Percentiles rank a stretch among this genome's conserved stretches.
phyloP scores from a whole-genome alignment of 2,888 invertebrate species.

The Auanema sp. region DNA sequence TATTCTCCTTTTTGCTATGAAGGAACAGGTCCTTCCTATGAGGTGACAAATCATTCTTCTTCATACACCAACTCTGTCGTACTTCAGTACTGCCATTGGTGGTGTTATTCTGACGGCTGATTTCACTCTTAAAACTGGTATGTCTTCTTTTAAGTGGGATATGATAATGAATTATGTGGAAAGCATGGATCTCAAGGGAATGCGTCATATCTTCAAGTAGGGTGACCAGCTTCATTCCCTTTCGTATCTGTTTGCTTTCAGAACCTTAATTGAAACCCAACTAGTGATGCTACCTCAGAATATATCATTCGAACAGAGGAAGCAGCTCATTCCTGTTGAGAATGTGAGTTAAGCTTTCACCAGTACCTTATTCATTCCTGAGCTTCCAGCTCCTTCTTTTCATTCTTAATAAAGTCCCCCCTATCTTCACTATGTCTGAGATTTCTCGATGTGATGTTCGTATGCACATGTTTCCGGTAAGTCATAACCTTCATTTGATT shows the following conservation, averaged over 20 bases:
- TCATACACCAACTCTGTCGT: neutral
- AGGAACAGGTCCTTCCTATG: slow-evolving; percentile 6
- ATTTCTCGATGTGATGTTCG: slow-evolving; percentile 26
- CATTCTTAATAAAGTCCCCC: slow-evolving; percentile 41
- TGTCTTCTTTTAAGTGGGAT: slow-evolving; percentile 11
- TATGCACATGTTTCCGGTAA: slow-evolving; percentile 37
- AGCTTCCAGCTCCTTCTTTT: slow-evolving; percentile 26
- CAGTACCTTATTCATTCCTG: neutral
- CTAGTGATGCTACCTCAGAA: neutral
- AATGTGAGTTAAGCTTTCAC: slow-evolving; percentile 3
- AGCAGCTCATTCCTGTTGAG: slow-evolving; percentile 15
- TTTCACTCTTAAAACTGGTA: slow-evolving; percentile 19
- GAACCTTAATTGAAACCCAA: slow-evolving; percentile 9
- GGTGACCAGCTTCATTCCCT: neutral
- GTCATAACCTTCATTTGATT: slow-evolving; percentile 4
- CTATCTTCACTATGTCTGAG: slow-evolving; percentile 42
- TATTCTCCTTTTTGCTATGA: slow-evolving; percentile 10
- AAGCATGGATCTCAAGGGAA: slow-evolving; percentile 36
- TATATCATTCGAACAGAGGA: slow-evolving; percentile 10
- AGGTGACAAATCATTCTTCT: neutral
- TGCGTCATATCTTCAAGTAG: slow-evolving; percentile 21
- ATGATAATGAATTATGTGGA: slow-evolving; percentile 21
- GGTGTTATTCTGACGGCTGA: slow-evolving; percentile 34
- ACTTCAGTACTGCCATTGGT: slow-evolving; percentile 21
- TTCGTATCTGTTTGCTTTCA: slow-evolving; percentile 2